Evolutionary conservation across 1,140 invertebrate species (phyloP), one percentile per base, ranked within the genome.

Genomic region (Acyrthosiphon pisum): DNA sequence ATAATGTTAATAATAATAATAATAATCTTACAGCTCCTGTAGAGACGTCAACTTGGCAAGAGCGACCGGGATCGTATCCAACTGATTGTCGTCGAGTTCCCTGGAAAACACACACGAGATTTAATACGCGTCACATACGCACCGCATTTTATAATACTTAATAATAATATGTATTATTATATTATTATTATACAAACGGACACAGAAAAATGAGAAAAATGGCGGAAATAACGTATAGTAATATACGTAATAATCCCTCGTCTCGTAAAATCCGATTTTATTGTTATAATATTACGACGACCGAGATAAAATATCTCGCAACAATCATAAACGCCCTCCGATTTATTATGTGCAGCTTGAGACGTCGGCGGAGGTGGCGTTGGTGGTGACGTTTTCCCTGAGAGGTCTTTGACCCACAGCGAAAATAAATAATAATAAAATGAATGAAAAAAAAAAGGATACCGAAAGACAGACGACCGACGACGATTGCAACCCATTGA

Each of bases 51-150:
- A 95, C 95, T 96, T 96, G 93, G 96, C 96, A 89, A 97, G 95
- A 88, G 97, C 97, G 84, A 95, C 94, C 26, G 97, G 97, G 94
- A 97, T 96, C 93, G 96, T 96, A 90, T 95, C 96, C 94, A 97
- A 95, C 94, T 96, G 95, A 96, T 98, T 97, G 95, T 97, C 97
- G 95, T 97, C 97, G 94, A 97, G 95, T 95, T 97, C 97, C 93
- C 97, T 97, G 95, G 91, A 95, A 96, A 94, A 76, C n/a, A 76
- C 60, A 76, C 30, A 76, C 30, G 14, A n/a, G 14, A 76, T 76
- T 76, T 76, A 76, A 76, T 76, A 76, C n/a, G 60, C 60, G n/a
- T 14, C n/a, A n/a, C 14, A 76, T 76, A 68, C 60, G 3, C 30
- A 68, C 30, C 0, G 60, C n/a, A 68, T 68, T n/a, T 18, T n/a